These are phyloP conservation scores for Acleris cristana DNA, from an alignment of 2,888 invertebrate species.

Conservation along the genomic window DNA sequence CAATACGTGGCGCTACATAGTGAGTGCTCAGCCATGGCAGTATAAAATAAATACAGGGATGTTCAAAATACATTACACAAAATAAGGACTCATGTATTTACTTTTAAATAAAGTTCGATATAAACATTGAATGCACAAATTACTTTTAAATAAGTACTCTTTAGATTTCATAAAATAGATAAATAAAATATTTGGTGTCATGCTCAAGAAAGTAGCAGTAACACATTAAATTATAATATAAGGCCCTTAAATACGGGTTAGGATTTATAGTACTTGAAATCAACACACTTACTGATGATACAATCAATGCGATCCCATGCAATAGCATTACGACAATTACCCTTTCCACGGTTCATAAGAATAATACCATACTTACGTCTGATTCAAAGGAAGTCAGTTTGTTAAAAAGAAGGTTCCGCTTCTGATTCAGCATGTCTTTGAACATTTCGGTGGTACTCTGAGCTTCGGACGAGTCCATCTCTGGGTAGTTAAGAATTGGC, in stretches of 20 bases:
- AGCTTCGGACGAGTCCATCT: conserved; percentile 86
- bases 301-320: conserved; percentile 25
- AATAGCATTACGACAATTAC: conserved; percentile 15
- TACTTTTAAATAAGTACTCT: conserved; percentile 7
- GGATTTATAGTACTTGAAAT: conserved; percentile 15
- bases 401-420: conserved; percentile 93
- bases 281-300: conserved; percentile 23
- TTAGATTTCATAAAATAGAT: conserved; percentile 8
- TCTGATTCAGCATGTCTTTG: conserved; percentile 96
- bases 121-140: conserved; percentile 22
- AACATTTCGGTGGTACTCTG: conserved; percentile 96
- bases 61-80: conserved; percentile 11
- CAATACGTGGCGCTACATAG: conserved; percentile 14
- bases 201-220: conserved; percentile 29
- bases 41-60: conserved; percentile 20
- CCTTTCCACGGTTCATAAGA: not conserved
- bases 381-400: conserved; percentile 95
- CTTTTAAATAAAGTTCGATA: conserved; percentile 17
- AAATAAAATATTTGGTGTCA: conserved; percentile 21
- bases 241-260: conserved; percentile 23
- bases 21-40: conserved; percentile 25
- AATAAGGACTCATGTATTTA: conserved; percentile 10
- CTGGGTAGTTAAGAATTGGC: conserved; percentile 85
- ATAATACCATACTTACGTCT: conserved; percentile 87
- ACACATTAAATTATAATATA: conserved; percentile 25